Evolutionary conservation across 2,797 vertebrate species (phyloP).

Genomic region (Sebastes melanostomus): DNA sequence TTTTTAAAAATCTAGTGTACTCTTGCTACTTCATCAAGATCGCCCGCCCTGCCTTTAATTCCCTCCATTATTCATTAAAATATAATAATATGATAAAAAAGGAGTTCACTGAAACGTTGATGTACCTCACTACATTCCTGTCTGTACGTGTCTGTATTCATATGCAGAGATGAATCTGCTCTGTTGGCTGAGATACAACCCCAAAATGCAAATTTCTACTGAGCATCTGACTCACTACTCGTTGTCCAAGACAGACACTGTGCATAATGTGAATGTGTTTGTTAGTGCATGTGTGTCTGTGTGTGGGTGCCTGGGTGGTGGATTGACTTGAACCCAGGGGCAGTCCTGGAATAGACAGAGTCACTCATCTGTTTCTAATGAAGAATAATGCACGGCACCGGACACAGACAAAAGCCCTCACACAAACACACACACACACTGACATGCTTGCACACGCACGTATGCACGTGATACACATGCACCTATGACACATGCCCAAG

Average conservation of each 20-base stretch:
- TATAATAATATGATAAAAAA: background rate
- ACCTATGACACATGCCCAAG: slow-evolving; percentile 2
- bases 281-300: slow-evolving; percentile 7
- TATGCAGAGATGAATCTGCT: background rate
- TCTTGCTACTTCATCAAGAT: too few species aligned
- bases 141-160: background rate
- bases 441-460: background rate
- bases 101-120: background rate
- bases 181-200: slow-evolving; percentile 31
- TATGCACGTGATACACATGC: background rate
- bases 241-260: slow-evolving; percentile 40
- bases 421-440: background rate
- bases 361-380: slow-evolving; percentile 81
- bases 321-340: slow-evolving; percentile 73
- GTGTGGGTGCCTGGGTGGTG: slow-evolving; percentile 50
- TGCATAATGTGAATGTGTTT: slow-evolving; percentile 20
- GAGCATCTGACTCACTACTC: slow-evolving; percentile 30
- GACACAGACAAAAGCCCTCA: slow-evolving; percentile 60
- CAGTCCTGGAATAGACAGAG: slow-evolving; percentile 71
- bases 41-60: background rate
- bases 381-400: slow-evolving; percentile 74
- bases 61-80: background rate
- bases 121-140: background rate
- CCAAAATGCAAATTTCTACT: slow-evolving; percentile 43
- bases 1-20: too few species aligned